Base-by-base conservation (phyloP, 2,888 invertebrate species). In the Pyralis farinalis region DNA sequence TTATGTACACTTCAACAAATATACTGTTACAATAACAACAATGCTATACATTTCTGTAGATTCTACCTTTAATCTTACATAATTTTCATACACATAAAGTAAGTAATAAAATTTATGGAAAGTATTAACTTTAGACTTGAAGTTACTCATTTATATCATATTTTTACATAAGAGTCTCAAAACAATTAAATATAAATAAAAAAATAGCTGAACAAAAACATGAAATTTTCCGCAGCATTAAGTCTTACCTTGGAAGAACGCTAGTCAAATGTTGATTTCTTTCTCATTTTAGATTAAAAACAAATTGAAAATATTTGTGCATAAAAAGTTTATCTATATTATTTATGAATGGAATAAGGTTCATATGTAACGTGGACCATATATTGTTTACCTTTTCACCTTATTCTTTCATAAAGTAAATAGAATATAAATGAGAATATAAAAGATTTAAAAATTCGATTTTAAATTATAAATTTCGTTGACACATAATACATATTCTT, bases 1-100 rank as follows among this genome's bases (percentile, higher is more conserved):
- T 76, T 81, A 77, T 83, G 58, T 82, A 83, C 79, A 80, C 80
- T 74, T 78, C 71, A 83, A 82, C 77, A 73, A 72, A 61, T 69
- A 69, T 61, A 71, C 57, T 59, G 55, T 53, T 38, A 38, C 42
- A 36, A 43, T 59, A 53, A 59, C 56, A 66, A 62, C 44, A 40
- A 53, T 55, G 47, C 45, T 57, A 53, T 51, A 53, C 34, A 7
- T 16, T 21, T 37, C 21, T 55, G 55, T 39, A 39, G 42, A 39
- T 44, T 31, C 40, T 44, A 16, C 16, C 16, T 16, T 3, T 16
- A 36, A 44, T 42, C 30, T 39, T 29, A 34, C 31, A 32, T 25
- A 12, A 40, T 32, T n/a, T 32, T 20, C 20, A 30, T 37, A 29
- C 36, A 20, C 20, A 30, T 37, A 29, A 29, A 20, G 9, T 7